A percentile compares a stretch with the other conserved stretches of the same genome.
These are phyloP conservation scores for Microtus montanus DNA, from an alignment of 2,113 vertebrate genomes.

Conservation along the genomic window DNA sequence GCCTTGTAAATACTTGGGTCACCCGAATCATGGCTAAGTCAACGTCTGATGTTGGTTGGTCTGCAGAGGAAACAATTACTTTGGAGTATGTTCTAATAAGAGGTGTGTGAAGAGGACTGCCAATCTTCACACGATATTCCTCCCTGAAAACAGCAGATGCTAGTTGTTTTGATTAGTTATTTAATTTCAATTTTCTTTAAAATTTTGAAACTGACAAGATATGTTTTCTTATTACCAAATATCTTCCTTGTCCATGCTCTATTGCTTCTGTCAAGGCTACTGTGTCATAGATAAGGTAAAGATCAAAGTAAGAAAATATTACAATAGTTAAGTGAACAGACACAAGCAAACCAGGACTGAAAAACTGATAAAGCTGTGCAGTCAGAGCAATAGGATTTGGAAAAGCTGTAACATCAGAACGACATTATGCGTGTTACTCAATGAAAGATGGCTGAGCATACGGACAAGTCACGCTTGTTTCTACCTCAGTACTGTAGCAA, in stretches of 20 bases:
- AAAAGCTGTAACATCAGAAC: constrained; percentile 34
- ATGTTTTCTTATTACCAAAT: not conserved
- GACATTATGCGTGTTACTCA: not conserved
- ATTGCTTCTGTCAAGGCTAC: constrained; percentile 89
- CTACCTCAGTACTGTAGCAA: not conserved
- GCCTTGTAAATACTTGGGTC: not conserved
- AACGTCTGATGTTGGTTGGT: not conserved
- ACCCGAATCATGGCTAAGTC: not conserved
- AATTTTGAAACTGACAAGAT: not conserved
- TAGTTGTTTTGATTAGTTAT: constrained; percentile 4
- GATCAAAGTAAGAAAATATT: constrained; percentile 95
- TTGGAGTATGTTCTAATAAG: not conserved
- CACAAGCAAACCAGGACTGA: constrained; percentile 87
- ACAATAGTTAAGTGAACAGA: constrained; percentile 89
- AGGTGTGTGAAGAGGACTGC: not conserved
- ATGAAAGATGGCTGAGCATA: not conserved
- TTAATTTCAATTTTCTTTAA: not conserved
- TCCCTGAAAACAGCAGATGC: not conserved
- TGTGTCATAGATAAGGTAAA: constrained; percentile 90
- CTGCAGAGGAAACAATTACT: not conserved
- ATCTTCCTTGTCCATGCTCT: constrained; percentile 83
- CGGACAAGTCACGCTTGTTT: not conserved
- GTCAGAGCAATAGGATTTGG: not conserved
- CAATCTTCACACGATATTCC: not conserved
- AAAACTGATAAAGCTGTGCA: not conserved